Evolutionary conservation across 2,113 vertebrate species (phyloP).

Genomic region (Xenopus borealis): DNA sequence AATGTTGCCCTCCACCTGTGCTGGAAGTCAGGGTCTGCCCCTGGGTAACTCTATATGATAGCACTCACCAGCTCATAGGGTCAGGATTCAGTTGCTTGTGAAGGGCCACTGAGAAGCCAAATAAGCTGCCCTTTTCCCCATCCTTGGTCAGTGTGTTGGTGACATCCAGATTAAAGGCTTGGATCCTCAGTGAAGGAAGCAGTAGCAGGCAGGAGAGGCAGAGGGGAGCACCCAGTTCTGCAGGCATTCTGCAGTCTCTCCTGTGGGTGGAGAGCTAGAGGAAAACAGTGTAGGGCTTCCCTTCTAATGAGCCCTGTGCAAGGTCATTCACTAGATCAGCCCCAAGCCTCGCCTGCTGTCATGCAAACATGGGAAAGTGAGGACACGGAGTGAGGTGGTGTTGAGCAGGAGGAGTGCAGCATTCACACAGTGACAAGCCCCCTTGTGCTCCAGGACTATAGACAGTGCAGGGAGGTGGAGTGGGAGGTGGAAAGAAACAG

Average conservation of each 20-base stretch:
- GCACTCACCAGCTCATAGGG: conserved; percentile 83
- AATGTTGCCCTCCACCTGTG: too few relatives aligned
- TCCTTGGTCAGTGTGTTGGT: conserved; percentile 76
- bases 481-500: conserved; percentile 20
- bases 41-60: too few relatives aligned
- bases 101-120: conserved; percentile 86
- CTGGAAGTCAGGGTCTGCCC: too few relatives aligned
- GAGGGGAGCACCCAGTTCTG: conserved; percentile 41
- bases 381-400: conserved; percentile 1
- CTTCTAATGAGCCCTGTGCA: background rate
- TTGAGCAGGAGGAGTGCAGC: conserved; percentile 44
- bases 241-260: conserved; percentile 34
- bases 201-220: conserved; percentile 49
- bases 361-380: conserved; percentile 20
- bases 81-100: conserved; percentile 80
- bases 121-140: conserved; percentile 79
- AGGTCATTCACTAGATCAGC: conserved; percentile 21
- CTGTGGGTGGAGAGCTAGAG: background rate
- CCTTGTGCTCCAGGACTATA: background rate
- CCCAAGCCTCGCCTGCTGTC: conserved; percentile 28
- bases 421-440: conserved; percentile 34
- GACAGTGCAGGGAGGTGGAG: background rate
- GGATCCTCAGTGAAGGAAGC: conserved; percentile 44
- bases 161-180: conserved; percentile 84
- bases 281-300: background rate